Evolutionary conservation across 2,797 vertebrate species (phyloP), one percentile per base, ranked within the genome.

Genomic region (Eurystomus glaucurus): DNA sequence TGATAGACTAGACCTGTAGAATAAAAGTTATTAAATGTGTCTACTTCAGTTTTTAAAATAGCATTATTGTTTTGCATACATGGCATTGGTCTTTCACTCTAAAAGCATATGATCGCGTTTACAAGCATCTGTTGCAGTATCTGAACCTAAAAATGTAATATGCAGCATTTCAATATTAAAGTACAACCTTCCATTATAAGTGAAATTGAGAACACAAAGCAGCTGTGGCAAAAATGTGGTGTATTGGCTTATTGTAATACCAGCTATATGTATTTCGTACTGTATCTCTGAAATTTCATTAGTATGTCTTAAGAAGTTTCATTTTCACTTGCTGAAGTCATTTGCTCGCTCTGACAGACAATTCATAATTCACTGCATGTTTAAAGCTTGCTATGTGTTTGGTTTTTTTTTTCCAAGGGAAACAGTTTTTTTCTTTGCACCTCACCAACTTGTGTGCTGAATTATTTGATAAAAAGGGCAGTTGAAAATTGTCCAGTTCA

Each of bases 281-380:
- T 90, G 37, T 95, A 86, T 75, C 96, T 96, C 75, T 85, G 86
- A 97, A 96, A 80, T 96, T 65, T 83, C 65, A 35, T 97, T 85
- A 91, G 64, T 91, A 84, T 97, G 85, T 80, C 95, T 96, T 96
- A 94, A 97, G 92, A 98, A 97, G 94, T 96, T 92, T 93, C 94
- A 96, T 94, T 98, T 98, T 96, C 90, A 95, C 94, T 97, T 96
- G 93, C 51, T 95, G 88, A 83, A 91, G 80, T 97, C 91, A 94
- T 97, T 96, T 95, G 89, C 92, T 95, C 45, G 33, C 96, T 97
- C 79, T 97, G 85, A 96, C 70, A 83, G 85, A 97, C 71, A 83
- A 50, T 83, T 94, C 80, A 89, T 94, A 85, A 84, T 89, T 97
- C 94, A 94, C 71, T 96, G 93, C 98, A 98, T 95, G 97, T 96